phyloP scores from a whole-genome alignment of 2,113 vertebrate species.

The Apaloderma vittatum region DNA sequence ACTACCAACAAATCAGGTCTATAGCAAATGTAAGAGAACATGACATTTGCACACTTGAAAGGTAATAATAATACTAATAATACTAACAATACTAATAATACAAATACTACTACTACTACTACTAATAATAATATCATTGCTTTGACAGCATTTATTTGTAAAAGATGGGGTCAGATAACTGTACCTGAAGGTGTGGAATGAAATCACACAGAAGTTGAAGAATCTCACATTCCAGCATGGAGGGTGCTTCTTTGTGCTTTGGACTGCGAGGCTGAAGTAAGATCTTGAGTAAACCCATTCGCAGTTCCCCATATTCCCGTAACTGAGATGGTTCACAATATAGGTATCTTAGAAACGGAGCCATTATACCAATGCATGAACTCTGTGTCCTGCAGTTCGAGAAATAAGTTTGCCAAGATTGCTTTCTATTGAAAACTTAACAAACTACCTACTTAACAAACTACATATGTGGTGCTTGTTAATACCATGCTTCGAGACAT shows the following conservation, averaged over 20 bases:
- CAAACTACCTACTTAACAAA: not conserved
- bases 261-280: conserved; percentile 75
- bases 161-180: not conserved
- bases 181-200: conserved; percentile 88
- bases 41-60: not conserved
- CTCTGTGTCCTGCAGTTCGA: conserved; percentile 79
- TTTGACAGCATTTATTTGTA: not conserved
- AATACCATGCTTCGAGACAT: rapidly evolving
- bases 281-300: conserved; percentile 86
- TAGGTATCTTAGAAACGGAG: conserved; percentile 90
- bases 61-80: not conserved
- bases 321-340: conserved; percentile 91
- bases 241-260: conserved; percentile 15
- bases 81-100: not conserved
- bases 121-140: not conserved
- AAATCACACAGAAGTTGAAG: conserved; percentile 85
- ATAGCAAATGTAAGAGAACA: not conserved
- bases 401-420: not conserved
- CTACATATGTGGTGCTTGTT: too few species aligned
- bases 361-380: conserved; percentile 85
- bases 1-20: not conserved
- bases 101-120: not conserved
- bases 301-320: conserved; percentile 85
- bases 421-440: not conserved
- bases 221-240: conserved; percentile 69